Percentiles rank a stretch among this genome's conserved stretches.
Evolutionary conservation across 2,888 invertebrate genomes (phyloP).

Genomic region (Steromphala cineraria): DNA sequence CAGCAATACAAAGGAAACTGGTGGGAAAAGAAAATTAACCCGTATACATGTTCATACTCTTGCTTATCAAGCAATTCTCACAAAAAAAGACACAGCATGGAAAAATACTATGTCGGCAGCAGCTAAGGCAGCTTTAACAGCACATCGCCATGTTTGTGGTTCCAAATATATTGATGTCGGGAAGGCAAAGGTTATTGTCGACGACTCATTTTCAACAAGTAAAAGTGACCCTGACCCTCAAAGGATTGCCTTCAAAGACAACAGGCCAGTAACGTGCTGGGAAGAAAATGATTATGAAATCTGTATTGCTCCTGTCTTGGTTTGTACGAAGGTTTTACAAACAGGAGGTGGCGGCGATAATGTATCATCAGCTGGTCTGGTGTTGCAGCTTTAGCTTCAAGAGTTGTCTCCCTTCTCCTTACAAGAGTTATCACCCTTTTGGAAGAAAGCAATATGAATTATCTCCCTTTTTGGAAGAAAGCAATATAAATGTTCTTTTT

Average conservation of each 20-base stretch:
- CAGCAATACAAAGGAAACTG: constrained; percentile 46
- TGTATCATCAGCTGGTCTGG: constrained; percentile 90
- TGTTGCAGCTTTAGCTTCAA: constrained; percentile 73
- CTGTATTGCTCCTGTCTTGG: constrained; percentile 89
- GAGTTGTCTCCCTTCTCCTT: too few relatives aligned
- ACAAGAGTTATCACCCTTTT: too few relatives aligned
- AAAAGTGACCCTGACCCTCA: constrained; percentile 77
- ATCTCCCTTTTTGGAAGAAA: too few relatives aligned
- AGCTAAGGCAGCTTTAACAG: constrained; percentile 88
- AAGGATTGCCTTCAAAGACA: constrained; percentile 82
- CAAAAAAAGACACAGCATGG: constrained; percentile 82
- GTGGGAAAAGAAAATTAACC: constrained; percentile 80
- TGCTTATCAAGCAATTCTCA: constrained; percentile 90
- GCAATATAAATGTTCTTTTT: too few relatives aligned
- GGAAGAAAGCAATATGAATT: too few relatives aligned
- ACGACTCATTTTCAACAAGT: constrained; percentile 88
- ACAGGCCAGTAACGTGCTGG: constrained; percentile 89
- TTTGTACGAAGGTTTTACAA: constrained; percentile 87
- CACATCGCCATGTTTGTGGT: constrained; percentile 88
- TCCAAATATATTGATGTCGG: constrained; percentile 78
- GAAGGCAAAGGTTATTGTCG: constrained; percentile 83
- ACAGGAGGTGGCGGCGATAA: constrained; percentile 93
- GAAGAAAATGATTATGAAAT: constrained; percentile 82
- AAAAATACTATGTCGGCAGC: constrained; percentile 86
- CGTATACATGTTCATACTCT: constrained; percentile 90